A percentile compares a stretch with the other conserved stretches of the same genome.
phyloP scores from a whole-genome alignment of 2,797 vertebrate species.

The Clamator glandarius region DNA sequence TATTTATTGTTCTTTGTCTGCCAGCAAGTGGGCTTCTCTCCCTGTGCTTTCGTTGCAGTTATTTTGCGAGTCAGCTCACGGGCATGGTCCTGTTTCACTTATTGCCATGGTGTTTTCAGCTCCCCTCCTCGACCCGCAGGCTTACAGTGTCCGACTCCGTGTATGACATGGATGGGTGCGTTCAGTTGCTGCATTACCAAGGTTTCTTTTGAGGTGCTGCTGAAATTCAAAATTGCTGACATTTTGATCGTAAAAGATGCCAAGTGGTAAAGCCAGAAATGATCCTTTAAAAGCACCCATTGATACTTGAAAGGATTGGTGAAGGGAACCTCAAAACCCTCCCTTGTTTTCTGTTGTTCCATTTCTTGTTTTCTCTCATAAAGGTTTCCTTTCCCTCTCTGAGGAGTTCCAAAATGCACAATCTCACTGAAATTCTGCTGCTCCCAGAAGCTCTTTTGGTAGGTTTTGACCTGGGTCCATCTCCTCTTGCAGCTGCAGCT shows the following conservation, averaged over 20 bases:
- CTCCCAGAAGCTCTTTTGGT: neutral
- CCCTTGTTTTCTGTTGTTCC: constrained; percentile 3
- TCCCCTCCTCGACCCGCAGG: neutral
- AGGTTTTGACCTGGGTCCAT: constrained; percentile 9
- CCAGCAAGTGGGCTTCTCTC: neutral
- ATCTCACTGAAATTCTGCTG: neutral
- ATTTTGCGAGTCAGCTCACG: neutral
- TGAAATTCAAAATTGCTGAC: neutral
- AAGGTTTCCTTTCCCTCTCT: neutral
- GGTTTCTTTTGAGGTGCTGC: neutral
- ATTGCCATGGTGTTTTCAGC: neutral
- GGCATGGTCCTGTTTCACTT: neutral
- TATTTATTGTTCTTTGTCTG: constrained; percentile 39
- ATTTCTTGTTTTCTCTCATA: neutral
- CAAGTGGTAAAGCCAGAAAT: neutral
- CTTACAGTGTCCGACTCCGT: neutral
- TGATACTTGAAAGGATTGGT: neutral
- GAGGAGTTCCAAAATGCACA: neutral
- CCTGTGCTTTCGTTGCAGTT: neutral
- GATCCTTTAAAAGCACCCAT: neutral
- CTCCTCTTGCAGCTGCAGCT: constrained; percentile 9
- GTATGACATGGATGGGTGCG: neutral
- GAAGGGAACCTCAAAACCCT: constrained; percentile 25
- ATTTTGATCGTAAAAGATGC: neutral
- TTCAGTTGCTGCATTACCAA: neutral